Base-by-base conservation (phyloP, 2,888 invertebrate genomes). In the Scaptomyza cyrtandrae region DNA sequence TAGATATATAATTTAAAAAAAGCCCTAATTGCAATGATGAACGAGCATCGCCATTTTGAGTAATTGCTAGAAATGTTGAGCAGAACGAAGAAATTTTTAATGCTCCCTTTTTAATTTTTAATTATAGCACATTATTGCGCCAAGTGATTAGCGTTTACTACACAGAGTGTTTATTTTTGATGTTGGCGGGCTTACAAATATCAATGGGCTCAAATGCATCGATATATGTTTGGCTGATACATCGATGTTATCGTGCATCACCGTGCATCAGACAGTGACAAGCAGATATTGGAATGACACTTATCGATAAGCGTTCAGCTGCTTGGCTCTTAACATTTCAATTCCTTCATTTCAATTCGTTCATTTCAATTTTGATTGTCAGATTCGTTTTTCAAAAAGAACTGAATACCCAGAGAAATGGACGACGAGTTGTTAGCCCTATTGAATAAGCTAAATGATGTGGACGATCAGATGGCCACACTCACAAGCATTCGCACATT, bases 341-440 rank as follows among this genome's bases (percentile, higher is more conserved):
- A 6, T 33, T 45, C 11, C 4, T 33, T 1, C 10, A 41, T 41
- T 39, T 14, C 14, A 39, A 9, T 39, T 39, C 24, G 19, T 19
- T 19, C 2, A 19, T 19, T 19, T 19, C 19, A 19, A 19, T 19
- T 4, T 9, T 9, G 39, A 9, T 9, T 39, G 39, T 35, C 19
- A 19, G 3, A n/a, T 50, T 35, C 14, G 6, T 19, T n/a, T 50
- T n/a, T 35, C 11, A n/a, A 9, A 41, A 41, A 41, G 41, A 41
- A 41, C 2, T 0, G 10, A 3, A n/a, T 35, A 19, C 1, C 10
- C 6, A 50, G 24, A 24, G 24, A 16, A 29, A 91, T 91, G 91
- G 85, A 77, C 1, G 93, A 93, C 77, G 92, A 93, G 29, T 94
- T 93, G 93, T 93, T 92, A 79, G 90, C 29, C 68, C 93, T 93